Conservation (phyloP, 2,797 vertebrate genomes). For the Gymnoscopelus microlampas region DNA sequence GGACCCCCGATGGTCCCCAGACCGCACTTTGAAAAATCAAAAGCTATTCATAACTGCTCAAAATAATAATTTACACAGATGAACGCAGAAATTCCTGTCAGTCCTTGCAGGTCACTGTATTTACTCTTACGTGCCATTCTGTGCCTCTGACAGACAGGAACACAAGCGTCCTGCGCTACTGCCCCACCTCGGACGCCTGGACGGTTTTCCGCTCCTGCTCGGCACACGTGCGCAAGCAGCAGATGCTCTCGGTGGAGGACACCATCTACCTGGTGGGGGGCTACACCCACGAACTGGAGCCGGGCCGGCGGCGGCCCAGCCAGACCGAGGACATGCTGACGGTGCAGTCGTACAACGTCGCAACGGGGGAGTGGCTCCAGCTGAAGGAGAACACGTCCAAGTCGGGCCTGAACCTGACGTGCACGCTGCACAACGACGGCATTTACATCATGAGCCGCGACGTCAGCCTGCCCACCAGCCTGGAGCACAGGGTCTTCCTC, state of each 20-base stretch:
- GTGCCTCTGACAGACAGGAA: constrained; percentile 85
- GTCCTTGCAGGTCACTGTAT: too few relatives aligned
- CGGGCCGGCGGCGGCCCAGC: constrained; percentile 73
- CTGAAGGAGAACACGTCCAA: constrained; percentile 93
- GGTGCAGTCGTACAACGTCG: constrained; percentile 91
- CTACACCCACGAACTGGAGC: constrained; percentile 88
- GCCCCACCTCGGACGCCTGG: constrained; percentile 89
- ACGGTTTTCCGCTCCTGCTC: constrained; percentile 86
- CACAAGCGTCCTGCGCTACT: constrained; percentile 91
- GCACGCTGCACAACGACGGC: constrained; percentile 93
- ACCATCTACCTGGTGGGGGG: constrained; percentile 96
- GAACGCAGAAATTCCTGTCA: too few relatives aligned
- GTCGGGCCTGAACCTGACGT: constrained; percentile 94
- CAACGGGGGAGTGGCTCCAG: constrained; percentile 89
- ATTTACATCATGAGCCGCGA: constrained; percentile 96
- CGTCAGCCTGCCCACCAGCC: constrained; percentile 87
- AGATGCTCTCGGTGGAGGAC: constrained; percentile 97
- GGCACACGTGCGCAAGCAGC: constrained; percentile 93
- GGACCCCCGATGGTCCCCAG: too few relatives aligned
- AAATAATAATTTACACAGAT: too few relatives aligned
- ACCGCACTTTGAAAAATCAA: too few relatives aligned
- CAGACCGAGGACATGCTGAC: constrained; percentile 90
- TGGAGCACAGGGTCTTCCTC: constrained; percentile 91
- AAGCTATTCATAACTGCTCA: too few relatives aligned
- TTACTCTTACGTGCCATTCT: too few relatives aligned